Conservation (phyloP, 1,140 invertebrate genomes). For the Zaprionus inermis region DNA sequence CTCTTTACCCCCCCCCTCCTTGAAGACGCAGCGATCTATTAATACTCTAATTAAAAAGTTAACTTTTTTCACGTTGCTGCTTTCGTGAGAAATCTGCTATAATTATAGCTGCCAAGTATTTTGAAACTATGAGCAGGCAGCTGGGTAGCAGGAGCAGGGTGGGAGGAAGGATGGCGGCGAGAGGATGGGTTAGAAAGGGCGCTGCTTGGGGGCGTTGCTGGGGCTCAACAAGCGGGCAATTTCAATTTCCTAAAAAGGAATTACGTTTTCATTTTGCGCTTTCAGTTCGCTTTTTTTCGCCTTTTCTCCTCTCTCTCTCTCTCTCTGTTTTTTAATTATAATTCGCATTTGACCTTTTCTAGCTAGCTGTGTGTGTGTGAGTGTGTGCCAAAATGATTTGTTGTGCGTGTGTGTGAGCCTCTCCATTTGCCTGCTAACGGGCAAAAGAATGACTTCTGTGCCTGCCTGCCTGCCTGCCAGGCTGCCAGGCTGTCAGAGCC, state of each 20-base stretch:
- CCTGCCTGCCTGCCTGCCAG: slow-evolving; percentile 3
- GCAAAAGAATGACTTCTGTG: slow-evolving; percentile 27
- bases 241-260: slow-evolving; percentile 64
- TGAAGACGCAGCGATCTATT: slow-evolving; percentile 31
- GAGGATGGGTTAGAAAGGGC: no score
- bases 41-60: slow-evolving; percentile 27
- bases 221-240: slow-evolving; percentile 27
- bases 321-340: slow-evolving; percentile 47
- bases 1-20: not conserved
- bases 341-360: slow-evolving; percentile 57
- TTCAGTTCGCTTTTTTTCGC: slow-evolving; percentile 37
- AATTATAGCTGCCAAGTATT: slow-evolving; percentile 26
- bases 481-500: slow-evolving; percentile 30
- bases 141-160: no score
- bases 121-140: slow-evolving; percentile 11
- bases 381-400: slow-evolving; percentile 49
- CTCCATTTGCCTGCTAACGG: slow-evolving; percentile 13
- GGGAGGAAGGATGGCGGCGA: not conserved
- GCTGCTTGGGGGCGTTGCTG: not conserved
- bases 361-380: slow-evolving; percentile 17
- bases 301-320: slow-evolving; percentile 8
- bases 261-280: slow-evolving; percentile 68
- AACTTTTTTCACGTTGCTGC: slow-evolving; percentile 1
- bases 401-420: slow-evolving; percentile 26
- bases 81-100: not conserved